phyloP scores from a whole-genome alignment of 2,888 invertebrate genomes.

The Bugulina stolonifera region DNA sequence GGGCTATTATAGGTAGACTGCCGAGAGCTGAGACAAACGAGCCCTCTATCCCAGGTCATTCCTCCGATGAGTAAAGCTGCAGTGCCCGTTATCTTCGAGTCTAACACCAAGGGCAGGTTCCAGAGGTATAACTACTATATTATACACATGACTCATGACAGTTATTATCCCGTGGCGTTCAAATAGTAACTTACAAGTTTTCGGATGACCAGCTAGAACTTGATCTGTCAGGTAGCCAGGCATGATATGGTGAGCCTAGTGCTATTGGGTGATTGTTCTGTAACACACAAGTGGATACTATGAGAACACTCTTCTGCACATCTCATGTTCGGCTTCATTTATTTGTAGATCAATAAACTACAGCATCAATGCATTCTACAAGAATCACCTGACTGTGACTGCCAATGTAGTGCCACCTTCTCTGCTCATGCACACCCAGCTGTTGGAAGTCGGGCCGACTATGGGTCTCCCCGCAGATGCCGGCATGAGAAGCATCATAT shows the following conservation, averaged over 20 bases:
- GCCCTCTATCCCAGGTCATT: conserved; percentile 51
- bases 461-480: conserved; percentile 48
- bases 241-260: too few species aligned
- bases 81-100: conserved; percentile 52
- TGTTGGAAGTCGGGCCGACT: conserved; percentile 41
- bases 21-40: conserved; percentile 49
- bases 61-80: conserved; percentile 49
- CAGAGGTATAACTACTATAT: conserved; percentile 50
- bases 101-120: conserved; percentile 46
- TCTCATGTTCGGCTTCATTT: too few species aligned
- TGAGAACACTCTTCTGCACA: too few species aligned
- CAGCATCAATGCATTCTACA: conserved; percentile 49
- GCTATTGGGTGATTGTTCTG: too few species aligned
- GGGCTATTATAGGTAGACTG: conserved; percentile 45
- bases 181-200: too few species aligned
- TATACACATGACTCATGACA: too few species aligned
- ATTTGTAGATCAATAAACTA: conserved; percentile 48
- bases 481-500: conserved; percentile 47
- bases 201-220: too few species aligned
- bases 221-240: too few species aligned
- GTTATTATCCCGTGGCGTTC: too few species aligned
- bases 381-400: conserved; percentile 49
- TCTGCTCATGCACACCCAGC: conserved; percentile 43
- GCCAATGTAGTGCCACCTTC: conserved; percentile 50
- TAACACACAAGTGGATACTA: too few species aligned